These are phyloP conservation scores for Hipposideros larvatus DNA, from an alignment of 2,797 vertebrate genomes.

Conservation along the genomic window DNA sequence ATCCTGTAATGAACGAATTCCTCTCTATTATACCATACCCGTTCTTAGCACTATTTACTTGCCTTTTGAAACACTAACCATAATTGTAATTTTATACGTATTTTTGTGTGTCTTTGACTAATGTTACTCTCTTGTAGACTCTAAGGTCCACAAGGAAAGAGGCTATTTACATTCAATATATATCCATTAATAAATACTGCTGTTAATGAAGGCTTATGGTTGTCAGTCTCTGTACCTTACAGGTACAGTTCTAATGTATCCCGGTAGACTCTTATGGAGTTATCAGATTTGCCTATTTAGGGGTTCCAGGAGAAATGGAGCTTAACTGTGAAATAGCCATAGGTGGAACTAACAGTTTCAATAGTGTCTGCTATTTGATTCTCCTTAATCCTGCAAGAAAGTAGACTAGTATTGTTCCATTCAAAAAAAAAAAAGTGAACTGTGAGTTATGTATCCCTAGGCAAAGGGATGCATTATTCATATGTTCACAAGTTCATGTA, in stretches of 20 bases:
- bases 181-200: not conserved
- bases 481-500: conserved; percentile 42
- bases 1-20: not conserved
- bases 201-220: not conserved
- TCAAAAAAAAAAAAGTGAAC: not conserved
- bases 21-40: not conserved
- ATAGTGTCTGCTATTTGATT: conserved; percentile 43
- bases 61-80: not conserved
- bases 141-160: not conserved
- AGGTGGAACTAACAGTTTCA: not conserved
- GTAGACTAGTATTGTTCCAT: not conserved
- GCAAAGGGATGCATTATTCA: conserved; percentile 68
- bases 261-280: not conserved
- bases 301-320: not conserved
- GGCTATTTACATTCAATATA: conserved; percentile 4
- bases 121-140: not conserved
- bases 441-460: conserved; percentile 47
- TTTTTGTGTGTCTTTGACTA: not conserved
- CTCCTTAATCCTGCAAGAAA: conserved; percentile 20
- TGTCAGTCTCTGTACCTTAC: not conserved
- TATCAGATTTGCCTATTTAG: not conserved
- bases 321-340: not conserved
- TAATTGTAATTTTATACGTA: not conserved
- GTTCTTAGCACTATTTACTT: not conserved
- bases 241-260: not conserved